phyloP scores from a whole-genome alignment of 2,113 vertebrate genomes.

The Otis tarda region DNA sequence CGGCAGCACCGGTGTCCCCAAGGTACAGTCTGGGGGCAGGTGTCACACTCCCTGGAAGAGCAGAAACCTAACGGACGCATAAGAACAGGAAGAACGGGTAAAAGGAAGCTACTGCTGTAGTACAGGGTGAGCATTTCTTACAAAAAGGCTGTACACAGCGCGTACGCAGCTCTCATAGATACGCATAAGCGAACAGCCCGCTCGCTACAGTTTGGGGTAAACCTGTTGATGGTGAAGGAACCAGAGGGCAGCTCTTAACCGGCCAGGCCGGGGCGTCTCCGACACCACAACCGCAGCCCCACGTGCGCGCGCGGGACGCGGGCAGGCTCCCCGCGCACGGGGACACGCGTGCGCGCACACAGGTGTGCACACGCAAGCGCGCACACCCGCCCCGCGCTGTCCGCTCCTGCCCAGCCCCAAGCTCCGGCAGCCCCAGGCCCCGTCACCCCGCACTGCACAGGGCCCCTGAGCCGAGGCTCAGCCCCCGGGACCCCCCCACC shows the following conservation, averaged over 20 bases:
- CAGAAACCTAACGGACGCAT: neutral
- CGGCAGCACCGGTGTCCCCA: neutral
- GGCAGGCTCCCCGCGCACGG: too few species aligned
- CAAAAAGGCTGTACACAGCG: neutral
- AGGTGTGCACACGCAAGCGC: too few species aligned
- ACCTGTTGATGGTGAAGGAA: neutral
- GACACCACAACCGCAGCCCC: neutral
- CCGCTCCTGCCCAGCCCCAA: neutral
- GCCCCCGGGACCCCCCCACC: too few species aligned
- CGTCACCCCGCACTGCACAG: neutral
- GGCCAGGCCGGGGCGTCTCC: neutral
- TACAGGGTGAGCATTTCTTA: neutral
- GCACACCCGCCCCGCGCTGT: neutral
- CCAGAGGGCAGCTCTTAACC: neutral
- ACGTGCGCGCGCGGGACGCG: accelerated
- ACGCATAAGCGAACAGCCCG: accelerated
- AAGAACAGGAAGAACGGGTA: neutral
- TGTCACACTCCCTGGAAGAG: accelerated
- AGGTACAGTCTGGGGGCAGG: neutral
- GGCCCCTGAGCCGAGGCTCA: neutral
- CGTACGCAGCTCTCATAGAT: neutral
- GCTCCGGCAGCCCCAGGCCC: neutral
- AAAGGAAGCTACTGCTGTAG: neutral
- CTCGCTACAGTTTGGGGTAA: neutral
- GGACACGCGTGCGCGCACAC: accelerated